Base-by-base conservation (phyloP, 2,113 vertebrate species). In the Spheniscus mendiculus region DNA sequence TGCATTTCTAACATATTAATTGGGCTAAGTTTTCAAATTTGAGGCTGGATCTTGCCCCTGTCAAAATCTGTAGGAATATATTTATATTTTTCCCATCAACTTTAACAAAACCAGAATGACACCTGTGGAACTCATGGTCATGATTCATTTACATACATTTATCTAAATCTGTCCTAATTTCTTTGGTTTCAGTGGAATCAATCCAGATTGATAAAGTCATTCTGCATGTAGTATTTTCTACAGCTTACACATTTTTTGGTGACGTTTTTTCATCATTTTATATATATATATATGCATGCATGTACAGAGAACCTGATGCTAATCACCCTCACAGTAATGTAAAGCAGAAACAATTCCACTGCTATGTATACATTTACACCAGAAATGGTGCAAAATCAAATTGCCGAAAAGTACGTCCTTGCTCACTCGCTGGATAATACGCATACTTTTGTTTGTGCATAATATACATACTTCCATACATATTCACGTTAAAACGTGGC, bases 401-500 rank as follows among this genome's bases (percentile, higher is more conserved):
- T 25, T 40, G 29, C 50, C 38, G 34, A 44, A 18, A n/a, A 15
- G 15, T 15, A 14, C 6, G 7, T 40, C 7, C 50, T 66, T 4
- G 0, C 17, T 44, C 14, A 23, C 30, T 26, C 32, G 19, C 6
- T 1, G 11, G 34, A 26, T 32, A 72, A 85, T 9, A 53, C 49
- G 21, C 44, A 5, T 10, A 11, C 10, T 32, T 56, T 36, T 50
- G 12, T 21, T 20, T 59, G n/a, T 30, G 26, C 34, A 2, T 22
- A 53, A 72, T n/a, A 47, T 6, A 36, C 2, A 0, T 20, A 7
- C 36, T 69, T 45, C 36, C 38, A 21, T 4, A 40, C 3, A 3
- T 7, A 45, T 36, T 27, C 44, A 21, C 4, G 0, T 2, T 7
- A 32, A 61, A 90, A 53, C 15, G 1, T 5, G 10, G n/a, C 21